Evolutionary conservation across 2,888 invertebrate genomes (phyloP), one percentile per base, ranked within the genome.

Genomic region (Chalcosyrphus nemorum): DNA sequence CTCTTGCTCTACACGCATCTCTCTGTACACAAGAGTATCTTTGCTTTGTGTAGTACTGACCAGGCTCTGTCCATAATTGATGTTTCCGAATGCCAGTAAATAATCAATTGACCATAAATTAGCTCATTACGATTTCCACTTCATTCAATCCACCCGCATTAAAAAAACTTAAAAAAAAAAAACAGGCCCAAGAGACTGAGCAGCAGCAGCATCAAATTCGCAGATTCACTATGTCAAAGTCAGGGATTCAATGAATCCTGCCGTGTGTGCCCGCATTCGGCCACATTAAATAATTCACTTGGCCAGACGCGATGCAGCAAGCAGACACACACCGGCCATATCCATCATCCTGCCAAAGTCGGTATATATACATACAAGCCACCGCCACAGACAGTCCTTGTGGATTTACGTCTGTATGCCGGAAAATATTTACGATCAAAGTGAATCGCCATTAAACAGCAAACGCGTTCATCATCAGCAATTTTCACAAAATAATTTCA

Each of bases 51-150:
- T 54, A 63, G 61, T 54, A 56, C 61, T 77, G 71, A 52, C 66
- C 77, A 71, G 81, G 1, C 11, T n/a, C 59, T 7, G 29, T 27
- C 87, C 87, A 87, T 90, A 90, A 90, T 90, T 90, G 90, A 90
- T 90, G 90, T 90, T 89, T 89, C 89, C 90, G 89, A 90, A 88
- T 90, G 90, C 89, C 90, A 90, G 90, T 90, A 90, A 90, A 90
- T 90, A 90, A 90, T 90, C 90, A 90, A 90, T 90, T 90, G 90
- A 88, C 89, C 90, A 90, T 90, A 90, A 90, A 90, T 90, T 90
- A 89, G 89, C 89, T 90, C 90, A 90, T 90, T 90, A 90, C 90
- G 88, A 82, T 86, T 85, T 85, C 76, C 76, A 86, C 85, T 80
- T 82, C 78, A 68, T 84, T 77, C 86, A 74, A 80, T 81, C 84